Evolutionary conservation across 2,888 invertebrate genomes (phyloP), one percentile per base, ranked within the genome.

Genomic region (Nesidiocoris tenuis): DNA sequence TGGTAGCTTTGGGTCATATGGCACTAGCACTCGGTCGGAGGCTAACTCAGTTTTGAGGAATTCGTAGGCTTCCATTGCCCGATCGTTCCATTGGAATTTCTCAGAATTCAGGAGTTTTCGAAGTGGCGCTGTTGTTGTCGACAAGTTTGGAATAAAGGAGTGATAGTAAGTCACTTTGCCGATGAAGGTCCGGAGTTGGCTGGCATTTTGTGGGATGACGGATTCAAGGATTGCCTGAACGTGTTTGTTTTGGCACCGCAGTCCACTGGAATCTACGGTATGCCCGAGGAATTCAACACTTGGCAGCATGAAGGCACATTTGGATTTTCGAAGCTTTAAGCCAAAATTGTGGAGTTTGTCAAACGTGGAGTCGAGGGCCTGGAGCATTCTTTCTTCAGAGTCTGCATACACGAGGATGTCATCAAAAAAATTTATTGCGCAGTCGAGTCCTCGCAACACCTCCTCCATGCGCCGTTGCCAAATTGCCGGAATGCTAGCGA

Each of bases 1-100:
- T 0, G 80, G 80, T 57, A 80, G 74, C n/a, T 80, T 79, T 5
- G 81, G 79, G 68, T 82, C 78, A 64, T 80, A 82, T 76, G 81
- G 82, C 2, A 75, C 77, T 12, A 70, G 70, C 1, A 70, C 70
- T 7, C 59, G 7, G 19, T 70, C 70, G 7, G 70, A 70, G 1
- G 9, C 82, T 75, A 19, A 81, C 24, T 22, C 74, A 3, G 77
- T 25, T 78, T 83, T 82, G 0, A 81, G 75, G 54, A 75, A 76
- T 5, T 74, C 23, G 78, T 82, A 82, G 0, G 81, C 78, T 57
- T 78, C 71, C 56, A 79, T 68, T 68, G 81, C 81, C 21, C 79
- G 68, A 2, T 56, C 56, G 25, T 77, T 71, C 80, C 81, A 82
- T 1, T 57, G 22, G 64, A 81, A 83, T 57, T 77, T 65, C 1